A percentile compares a stretch with the other conserved stretches of the same genome.
These are phyloP conservation scores for Meloe dianella DNA, from an alignment of 2,888 invertebrate genomes.

Conservation along the genomic window DNA sequence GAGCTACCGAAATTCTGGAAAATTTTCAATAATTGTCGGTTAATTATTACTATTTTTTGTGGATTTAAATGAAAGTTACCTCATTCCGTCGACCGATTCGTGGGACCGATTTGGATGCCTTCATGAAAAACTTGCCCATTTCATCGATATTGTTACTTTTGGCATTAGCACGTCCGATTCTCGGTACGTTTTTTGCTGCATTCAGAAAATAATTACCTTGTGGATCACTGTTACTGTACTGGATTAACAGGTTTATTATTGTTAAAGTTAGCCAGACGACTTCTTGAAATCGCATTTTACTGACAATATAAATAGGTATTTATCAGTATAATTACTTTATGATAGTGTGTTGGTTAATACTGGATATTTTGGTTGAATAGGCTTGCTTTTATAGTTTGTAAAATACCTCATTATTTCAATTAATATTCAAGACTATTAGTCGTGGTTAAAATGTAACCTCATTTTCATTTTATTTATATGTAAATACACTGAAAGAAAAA, in stretches of 20 bases:
- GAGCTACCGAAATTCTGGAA: not conserved
- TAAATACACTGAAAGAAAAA: not conserved
- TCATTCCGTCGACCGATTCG: conserved; percentile 58
- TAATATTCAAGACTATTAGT: not conserved
- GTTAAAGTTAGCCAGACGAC: not conserved
- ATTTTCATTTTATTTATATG: conserved; percentile 6
- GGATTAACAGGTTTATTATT: not conserved
- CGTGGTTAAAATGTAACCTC: not conserved
- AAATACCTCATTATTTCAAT: not conserved
- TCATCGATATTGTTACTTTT: conserved; percentile 50
- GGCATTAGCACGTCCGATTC: conserved; percentile 50
- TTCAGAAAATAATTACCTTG: conserved; percentile 46
- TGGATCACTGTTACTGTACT: not conserved
- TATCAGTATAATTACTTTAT: too few relatives aligned
- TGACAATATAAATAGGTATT: too few relatives aligned
- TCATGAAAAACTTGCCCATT: conserved; percentile 60
- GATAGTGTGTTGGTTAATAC: not conserved
- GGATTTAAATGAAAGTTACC: too few relatives aligned
- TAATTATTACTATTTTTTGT: not conserved
- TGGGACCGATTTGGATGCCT: conserved; percentile 61
- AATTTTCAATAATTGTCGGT: not conserved
- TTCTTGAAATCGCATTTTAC: not conserved
- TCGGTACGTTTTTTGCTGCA: conserved; percentile 56
- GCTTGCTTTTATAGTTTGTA: not conserved
- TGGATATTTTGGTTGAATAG: not conserved